These are phyloP conservation scores for Caenorhabditis briggsae DNA, from an alignment of 1,140 invertebrate genomes.

Conservation along the genomic window DNA sequence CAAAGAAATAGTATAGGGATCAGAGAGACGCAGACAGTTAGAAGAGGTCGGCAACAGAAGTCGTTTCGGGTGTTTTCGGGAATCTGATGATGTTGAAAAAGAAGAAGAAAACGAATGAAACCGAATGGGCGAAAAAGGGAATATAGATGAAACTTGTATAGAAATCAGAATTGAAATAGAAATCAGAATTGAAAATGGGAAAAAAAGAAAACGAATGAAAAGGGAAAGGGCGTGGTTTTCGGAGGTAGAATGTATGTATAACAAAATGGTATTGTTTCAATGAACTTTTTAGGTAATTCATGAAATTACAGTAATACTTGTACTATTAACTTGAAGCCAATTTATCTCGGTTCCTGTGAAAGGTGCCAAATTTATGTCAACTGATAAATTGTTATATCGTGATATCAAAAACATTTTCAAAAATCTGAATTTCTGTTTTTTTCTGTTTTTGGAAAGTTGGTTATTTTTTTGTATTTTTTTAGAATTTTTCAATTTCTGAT, in stretches of 20 bases:
- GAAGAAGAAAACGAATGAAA: background rate
- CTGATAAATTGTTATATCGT: too few relatives aligned
- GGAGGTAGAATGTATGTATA: background rate
- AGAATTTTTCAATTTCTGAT: too few relatives aligned
- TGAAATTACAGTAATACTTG: too few relatives aligned
- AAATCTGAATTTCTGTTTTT: too few relatives aligned
- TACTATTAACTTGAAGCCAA: too few relatives aligned
- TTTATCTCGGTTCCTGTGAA: too few relatives aligned
- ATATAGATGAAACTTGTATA: constrained; percentile 3
- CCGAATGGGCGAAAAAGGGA: background rate
- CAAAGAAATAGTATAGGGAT: background rate
- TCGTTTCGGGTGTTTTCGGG: constrained; percentile 26
- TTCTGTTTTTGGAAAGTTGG: too few relatives aligned
- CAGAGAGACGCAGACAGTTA: background rate
- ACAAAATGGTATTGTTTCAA: background rate
- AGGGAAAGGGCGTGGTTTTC: background rate
- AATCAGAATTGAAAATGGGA: background rate
- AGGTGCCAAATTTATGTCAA: too few relatives aligned
- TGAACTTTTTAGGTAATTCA: too few relatives aligned
- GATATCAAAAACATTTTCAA: too few relatives aligned
- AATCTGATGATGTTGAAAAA: background rate
- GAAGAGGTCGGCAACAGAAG: background rate
- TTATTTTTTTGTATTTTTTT: too few relatives aligned
- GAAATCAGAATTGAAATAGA: background rate
- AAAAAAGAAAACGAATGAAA: background rate